Percentiles rank a stretch among this genome's conserved stretches.
Evolutionary conservation across 2,113 vertebrate species (phyloP).

Genomic region (Bolborhynchus lineola): DNA sequence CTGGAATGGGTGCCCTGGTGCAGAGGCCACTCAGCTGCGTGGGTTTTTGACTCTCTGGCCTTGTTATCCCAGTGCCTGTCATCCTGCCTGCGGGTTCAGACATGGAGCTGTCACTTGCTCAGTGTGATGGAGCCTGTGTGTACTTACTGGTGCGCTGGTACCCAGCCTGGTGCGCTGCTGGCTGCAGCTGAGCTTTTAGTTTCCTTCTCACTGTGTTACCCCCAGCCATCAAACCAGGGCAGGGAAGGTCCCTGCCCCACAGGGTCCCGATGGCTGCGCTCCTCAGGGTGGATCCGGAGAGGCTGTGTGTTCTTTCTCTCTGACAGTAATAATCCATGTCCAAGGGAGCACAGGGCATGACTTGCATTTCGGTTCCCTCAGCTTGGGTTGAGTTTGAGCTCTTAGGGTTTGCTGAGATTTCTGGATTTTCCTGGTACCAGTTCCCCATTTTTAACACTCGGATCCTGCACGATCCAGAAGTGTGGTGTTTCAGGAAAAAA

Average conservation of each 20-base stretch:
- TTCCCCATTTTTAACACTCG: background rate
- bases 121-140: background rate
- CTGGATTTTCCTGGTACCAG: background rate
- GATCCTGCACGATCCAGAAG: background rate
- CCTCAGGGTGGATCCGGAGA: background rate
- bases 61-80: background rate
- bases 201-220: background rate
- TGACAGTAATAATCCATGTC: accelerated
- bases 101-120: background rate
- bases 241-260: background rate
- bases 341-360: accelerated
- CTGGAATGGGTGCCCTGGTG: background rate
- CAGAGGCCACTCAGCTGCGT: background rate
- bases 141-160: background rate
- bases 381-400: background rate
- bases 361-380: background rate
- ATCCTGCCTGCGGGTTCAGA: background rate
- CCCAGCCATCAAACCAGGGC: background rate
- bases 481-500: constrained; percentile 16
- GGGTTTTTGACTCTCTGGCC: background rate
- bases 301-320: background rate
- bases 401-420: background rate
- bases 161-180: background rate
- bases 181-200: background rate
- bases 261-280: accelerated